phyloP scores from a whole-genome alignment of 1,140 invertebrate species.

The Pantala flavescens region DNA sequence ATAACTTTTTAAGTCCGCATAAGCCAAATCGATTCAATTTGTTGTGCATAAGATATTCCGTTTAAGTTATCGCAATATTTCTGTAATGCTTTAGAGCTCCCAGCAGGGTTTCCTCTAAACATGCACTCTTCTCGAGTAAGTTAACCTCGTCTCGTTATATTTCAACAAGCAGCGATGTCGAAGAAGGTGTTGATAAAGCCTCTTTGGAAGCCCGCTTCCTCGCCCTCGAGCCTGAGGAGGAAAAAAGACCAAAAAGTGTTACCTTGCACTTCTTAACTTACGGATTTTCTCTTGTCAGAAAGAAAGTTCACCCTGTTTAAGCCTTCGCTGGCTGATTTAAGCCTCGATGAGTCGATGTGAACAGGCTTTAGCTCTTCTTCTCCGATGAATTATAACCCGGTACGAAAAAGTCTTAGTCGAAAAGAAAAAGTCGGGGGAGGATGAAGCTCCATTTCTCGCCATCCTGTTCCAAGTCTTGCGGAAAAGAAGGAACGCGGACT shows the following conservation, averaged over 20 bases:
- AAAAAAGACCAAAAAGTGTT: not conserved
- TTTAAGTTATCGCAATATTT: too few species aligned
- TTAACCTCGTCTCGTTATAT: not conserved
- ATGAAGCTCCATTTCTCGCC: too few species aligned
- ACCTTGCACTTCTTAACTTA: not conserved
- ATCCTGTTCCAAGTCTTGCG: too few species aligned
- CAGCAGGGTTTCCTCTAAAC: too few species aligned
- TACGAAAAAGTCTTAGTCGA: not conserved
- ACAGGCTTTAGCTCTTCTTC: not conserved
- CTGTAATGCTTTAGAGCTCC: too few species aligned
- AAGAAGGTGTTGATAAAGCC: conserved; percentile 5
- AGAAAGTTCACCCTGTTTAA: not conserved
- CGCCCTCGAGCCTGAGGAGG: not conserved
- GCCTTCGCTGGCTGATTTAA: not conserved
- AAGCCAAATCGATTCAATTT: too few species aligned
- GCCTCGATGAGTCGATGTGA: not conserved
- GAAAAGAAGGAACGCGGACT: too few species aligned
- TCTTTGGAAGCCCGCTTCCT: not conserved
- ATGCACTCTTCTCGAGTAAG: too few species aligned
- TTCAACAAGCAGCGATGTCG: not conserved
- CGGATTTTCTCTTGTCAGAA: not conserved
- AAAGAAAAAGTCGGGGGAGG: not conserved
- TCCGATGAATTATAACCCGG: not conserved
- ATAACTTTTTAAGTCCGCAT: too few species aligned
- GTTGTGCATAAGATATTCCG: too few species aligned